phyloP scores from a whole-genome alignment of 35 echinoderm and acorn worm species.

The Apostichopus japonicus region DNA sequence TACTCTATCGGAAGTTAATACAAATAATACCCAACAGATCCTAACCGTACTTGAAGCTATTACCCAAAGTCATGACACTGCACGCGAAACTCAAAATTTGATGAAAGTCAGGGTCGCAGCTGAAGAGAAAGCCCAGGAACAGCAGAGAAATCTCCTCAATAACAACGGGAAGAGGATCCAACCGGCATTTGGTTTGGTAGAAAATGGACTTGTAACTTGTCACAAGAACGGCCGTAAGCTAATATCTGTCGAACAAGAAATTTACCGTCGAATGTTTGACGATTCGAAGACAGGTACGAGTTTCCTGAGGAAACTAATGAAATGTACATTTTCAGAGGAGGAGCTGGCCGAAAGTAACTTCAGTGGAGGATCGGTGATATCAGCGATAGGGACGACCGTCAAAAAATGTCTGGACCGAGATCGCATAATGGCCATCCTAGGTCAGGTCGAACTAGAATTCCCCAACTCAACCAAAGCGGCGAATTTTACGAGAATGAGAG shows the following conservation, averaged over 20 bases:
- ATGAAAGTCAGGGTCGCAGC: not conserved
- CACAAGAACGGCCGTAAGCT: not conserved
- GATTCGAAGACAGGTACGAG: not conserved
- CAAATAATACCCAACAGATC: no score
- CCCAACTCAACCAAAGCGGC: not conserved
- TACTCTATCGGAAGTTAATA: not conserved
- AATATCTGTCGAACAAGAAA: not conserved
- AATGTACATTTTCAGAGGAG: not conserved
- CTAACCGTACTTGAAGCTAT: not conserved
- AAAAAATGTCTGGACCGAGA: slow-evolving; percentile 16
- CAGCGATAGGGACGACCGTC: not conserved
- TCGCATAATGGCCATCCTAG: not conserved
- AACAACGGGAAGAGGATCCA: not conserved
- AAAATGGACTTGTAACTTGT: not conserved
- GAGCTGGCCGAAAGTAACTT: slow-evolving; percentile 8
- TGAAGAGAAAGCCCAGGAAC: not conserved
- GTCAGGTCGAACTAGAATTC: slow-evolving; percentile 9
- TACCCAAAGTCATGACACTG: slow-evolving; percentile 16
- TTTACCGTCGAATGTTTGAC: not conserved
- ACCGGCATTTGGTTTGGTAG: not conserved
- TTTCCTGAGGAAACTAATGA: slow-evolving; percentile 2
- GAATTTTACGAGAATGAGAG: slow-evolving; percentile 15
- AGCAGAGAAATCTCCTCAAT: not conserved
- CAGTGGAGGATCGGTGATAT: not conserved
- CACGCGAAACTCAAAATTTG: not conserved